Percentiles rank a stretch among this genome's conserved stretches.
Conservation (phyloP, 92 coral and sea anemone genomes). For the Paramuricea clavata region DNA sequence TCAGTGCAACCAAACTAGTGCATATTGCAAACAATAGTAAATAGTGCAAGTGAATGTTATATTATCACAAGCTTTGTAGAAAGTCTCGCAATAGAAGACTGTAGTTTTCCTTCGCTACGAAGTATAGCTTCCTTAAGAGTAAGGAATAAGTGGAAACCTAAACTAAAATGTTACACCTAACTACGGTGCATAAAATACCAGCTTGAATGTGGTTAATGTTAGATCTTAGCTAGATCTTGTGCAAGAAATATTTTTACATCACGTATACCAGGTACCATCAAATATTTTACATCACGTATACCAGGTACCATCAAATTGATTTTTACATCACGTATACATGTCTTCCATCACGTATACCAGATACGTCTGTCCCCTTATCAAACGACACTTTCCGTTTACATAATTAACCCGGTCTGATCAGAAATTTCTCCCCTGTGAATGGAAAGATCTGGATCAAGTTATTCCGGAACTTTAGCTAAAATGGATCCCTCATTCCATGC, state of each 20-base stretch:
- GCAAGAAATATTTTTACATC: background rate
- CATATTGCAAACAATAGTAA: no score
- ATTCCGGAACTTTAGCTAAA: no score
- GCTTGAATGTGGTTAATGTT: background rate
- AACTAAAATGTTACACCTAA: background rate
- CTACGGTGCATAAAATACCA: background rate
- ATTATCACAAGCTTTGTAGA: background rate
- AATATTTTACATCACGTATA: no score
- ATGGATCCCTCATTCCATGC: no score
- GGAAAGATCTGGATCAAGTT: no score
- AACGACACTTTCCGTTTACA: background rate
- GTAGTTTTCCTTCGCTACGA: background rate
- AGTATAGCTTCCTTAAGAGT: slow-evolving; percentile 1
- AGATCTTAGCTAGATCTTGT: background rate
- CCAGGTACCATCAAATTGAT: no score
- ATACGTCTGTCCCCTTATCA: background rate
- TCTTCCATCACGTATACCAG: no score
- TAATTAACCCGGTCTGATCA: background rate
- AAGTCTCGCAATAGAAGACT: background rate
- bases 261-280: no score
- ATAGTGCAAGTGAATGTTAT: background rate
- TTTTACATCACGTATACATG: no score
- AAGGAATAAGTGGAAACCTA: background rate
- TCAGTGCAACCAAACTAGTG: background rate
- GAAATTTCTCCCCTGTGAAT: background rate